Evolutionary conservation across 64 coral and sea anemone genomes (phyloP).

Genomic region (Stichodactyla helianthus): DNA sequence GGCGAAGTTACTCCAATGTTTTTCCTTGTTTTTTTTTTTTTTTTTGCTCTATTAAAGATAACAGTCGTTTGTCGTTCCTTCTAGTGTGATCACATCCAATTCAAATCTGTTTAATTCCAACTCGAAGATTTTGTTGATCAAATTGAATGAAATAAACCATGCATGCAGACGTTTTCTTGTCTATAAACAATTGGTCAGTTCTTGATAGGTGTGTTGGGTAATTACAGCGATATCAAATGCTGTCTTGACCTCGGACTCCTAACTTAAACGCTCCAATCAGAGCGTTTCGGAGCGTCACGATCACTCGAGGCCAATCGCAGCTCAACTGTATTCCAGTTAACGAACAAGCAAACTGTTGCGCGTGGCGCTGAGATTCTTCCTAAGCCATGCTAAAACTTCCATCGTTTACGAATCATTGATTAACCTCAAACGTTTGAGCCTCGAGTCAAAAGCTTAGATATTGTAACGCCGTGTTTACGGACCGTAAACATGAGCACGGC

Average conservation of each 20-base stretch:
- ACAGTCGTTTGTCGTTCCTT: not conserved
- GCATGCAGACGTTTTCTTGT: not conserved
- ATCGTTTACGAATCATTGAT: not conserved
- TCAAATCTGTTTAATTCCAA: not conserved
- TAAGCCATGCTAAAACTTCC: not conserved
- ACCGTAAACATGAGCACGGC: constrained; percentile 10
- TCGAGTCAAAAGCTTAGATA: not conserved
- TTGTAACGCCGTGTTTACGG: not conserved
- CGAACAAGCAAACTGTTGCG: constrained; percentile 6
- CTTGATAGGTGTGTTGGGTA: not conserved
- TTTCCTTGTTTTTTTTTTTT: not conserved
- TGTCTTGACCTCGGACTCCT: constrained; percentile 7
- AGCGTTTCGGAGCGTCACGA: not conserved
- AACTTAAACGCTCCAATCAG: constrained; percentile 9
- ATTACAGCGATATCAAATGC: constrained; percentile 8
- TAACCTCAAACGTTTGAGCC: not conserved
- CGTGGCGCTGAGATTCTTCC: not conserved
- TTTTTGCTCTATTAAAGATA: not conserved
- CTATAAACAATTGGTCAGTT: constrained; percentile 15
- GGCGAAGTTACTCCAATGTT: not conserved
- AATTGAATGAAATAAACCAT: constrained; percentile 7
- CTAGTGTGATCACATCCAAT: not conserved
- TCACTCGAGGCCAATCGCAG: not conserved
- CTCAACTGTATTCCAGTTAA: not conserved
- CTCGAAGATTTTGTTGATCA: constrained; percentile 1